phyloP scores from a whole-genome alignment of 30 jellyfish, hydroid and myxozoan genomes.

The Chironex yamaguchii region DNA sequence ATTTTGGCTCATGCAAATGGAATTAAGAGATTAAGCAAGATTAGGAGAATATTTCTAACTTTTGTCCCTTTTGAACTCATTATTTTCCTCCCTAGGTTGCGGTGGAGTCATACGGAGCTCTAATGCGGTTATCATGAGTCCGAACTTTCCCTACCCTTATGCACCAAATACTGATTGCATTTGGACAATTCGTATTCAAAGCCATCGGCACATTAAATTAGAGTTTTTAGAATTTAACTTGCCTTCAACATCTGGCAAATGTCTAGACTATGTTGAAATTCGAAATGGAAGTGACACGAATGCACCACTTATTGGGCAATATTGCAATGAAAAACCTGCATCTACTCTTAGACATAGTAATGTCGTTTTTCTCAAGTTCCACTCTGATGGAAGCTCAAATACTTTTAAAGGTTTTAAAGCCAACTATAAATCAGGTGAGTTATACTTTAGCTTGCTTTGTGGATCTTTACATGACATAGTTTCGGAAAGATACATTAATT shows the following conservation, averaged over 20 bases:
- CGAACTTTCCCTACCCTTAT: slow-evolving; percentile 81
- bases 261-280: slow-evolving; percentile 73
- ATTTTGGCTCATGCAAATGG: too few relatives aligned
- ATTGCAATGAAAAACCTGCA: slow-evolving; percentile 38
- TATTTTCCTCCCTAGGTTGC: slow-evolving; percentile 57
- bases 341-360: slow-evolving; percentile 31
- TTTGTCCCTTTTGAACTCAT: background rate
- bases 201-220: slow-evolving; percentile 70
- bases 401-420: slow-evolving; percentile 60
- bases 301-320: slow-evolving; percentile 39
- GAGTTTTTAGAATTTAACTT: slow-evolving; percentile 52
- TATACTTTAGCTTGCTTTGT: too few relatives aligned
- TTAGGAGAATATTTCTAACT: too few relatives aligned
- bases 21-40: too few relatives aligned
- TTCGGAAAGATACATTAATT: too few relatives aligned
- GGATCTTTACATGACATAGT: too few relatives aligned
- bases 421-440: slow-evolving; percentile 54
- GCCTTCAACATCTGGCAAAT: slow-evolving; percentile 72
- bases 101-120: slow-evolving; percentile 82
- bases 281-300: slow-evolving; percentile 48
- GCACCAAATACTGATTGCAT: slow-evolving; percentile 76
- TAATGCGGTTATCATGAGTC: slow-evolving; percentile 70
- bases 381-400: slow-evolving; percentile 65
- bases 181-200: slow-evolving; percentile 60
- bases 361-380: slow-evolving; percentile 53